Evolutionary conservation across 2,113 vertebrate species (phyloP).

Genomic region (Malurus cyaneus): DNA sequence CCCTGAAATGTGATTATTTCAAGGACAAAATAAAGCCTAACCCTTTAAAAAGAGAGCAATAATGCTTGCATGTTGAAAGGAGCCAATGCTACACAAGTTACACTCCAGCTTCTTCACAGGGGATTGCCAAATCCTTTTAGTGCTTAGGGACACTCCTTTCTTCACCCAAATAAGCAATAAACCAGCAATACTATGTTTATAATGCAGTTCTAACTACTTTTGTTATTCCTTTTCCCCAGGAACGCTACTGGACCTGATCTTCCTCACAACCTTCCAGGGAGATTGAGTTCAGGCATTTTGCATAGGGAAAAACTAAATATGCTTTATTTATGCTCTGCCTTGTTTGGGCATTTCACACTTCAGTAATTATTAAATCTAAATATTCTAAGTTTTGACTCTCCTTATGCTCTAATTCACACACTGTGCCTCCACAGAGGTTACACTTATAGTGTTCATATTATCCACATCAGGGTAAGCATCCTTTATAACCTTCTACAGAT

Average conservation of each 20-base stretch:
- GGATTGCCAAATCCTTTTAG: neutral
- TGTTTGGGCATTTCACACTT: neutral
- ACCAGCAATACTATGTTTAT: neutral
- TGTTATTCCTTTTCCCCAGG: neutral
- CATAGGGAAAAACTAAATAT: neutral
- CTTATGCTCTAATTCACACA: neutral
- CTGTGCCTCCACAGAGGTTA: neutral
- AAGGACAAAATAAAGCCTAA: neutral
- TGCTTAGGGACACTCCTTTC: neutral
- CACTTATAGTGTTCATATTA: neutral
- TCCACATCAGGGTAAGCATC: neutral
- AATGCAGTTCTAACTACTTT: neutral
- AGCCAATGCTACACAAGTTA: neutral
- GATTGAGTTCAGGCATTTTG: neutral
- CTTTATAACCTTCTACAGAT: neutral
- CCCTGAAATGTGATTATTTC: neutral
- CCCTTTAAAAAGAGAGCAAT: neutral
- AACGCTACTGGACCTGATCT: neutral
- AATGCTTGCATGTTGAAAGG: neutral
- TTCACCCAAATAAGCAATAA: neutral
- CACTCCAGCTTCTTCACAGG: neutral
- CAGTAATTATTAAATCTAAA: neutral
- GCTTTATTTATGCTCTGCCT: neutral
- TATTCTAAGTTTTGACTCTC: neutral
- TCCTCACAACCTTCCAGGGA: neutral